Base-by-base conservation (phyloP, 1,140 invertebrate species). In the Apis florea region DNA sequence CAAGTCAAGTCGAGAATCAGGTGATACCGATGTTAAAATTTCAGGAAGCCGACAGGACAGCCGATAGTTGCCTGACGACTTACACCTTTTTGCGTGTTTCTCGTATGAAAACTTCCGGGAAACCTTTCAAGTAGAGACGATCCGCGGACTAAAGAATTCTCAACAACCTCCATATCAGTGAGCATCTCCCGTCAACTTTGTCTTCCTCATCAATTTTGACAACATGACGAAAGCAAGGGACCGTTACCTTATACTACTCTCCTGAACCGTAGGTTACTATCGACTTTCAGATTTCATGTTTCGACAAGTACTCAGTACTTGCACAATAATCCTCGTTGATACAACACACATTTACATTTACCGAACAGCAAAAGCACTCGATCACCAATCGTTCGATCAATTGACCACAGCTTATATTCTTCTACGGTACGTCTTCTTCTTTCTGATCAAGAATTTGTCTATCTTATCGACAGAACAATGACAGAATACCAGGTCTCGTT, bases 111-210 rank as follows among this genome's bases (percentile, higher is more conserved):
- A 77, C 58, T 79, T 87, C 58, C 69, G 69, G 72, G 77, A 79
- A 83, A 82, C 70, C 78, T 85, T 80, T 84, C 67, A 80, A 87
- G 69, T 54, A 82, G 64, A 75, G 72, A 78, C 56, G 83, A 79
- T 63, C 79, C 71, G 71, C 51, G 78, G 76, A 85, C 67, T 79
- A 88, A 69, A 54, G 70, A 63, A 79, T 76, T 85, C 73, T 83
- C 76, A 61, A 70, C 72, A 77, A 83, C 58, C 83, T 88, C 88
- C 89, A 90, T 89, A 87, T 90, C 89, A 90, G 77, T 70, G 68
- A 67, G 64, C 59, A 83, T 89, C 76, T 83, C 82, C 73, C 81
- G 87, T 79, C 83, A 75, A 79, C 61, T 70, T 59, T 73, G 69
- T 80, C 75, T 72, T 73, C 70, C 56, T 85, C 69, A 71, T 79